Evolutionary conservation across 2,797 vertebrate genomes (phyloP).

Genomic region (Sarcophilus harrisii): DNA sequence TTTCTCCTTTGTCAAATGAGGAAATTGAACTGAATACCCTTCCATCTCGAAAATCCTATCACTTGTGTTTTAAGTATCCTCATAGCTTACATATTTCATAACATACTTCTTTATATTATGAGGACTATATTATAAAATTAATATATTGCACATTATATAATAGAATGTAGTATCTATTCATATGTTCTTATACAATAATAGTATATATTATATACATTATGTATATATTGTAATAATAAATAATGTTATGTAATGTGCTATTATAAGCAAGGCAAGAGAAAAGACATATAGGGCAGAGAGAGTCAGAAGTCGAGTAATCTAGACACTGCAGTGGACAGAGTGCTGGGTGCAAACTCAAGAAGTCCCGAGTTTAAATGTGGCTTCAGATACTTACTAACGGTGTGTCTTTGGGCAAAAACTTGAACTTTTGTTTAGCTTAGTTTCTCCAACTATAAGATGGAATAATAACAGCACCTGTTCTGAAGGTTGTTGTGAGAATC

Average conservation of each 20-base stretch:
- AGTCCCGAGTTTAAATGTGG: neutral
- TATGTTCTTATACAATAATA: neutral
- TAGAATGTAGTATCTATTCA: neutral
- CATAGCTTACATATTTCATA: neutral
- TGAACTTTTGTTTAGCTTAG: neutral
- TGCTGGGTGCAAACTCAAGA: neutral
- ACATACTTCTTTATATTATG: neutral
- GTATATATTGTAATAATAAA: neutral
- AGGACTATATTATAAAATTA: neutral
- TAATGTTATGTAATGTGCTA: neutral
- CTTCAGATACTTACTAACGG: neutral
- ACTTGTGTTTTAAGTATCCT: neutral
- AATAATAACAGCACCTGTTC: neutral
- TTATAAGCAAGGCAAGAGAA: neutral
- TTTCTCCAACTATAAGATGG: neutral
- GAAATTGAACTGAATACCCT: neutral
- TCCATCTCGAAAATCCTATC: neutral
- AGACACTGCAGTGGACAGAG: neutral
- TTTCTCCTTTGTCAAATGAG: neutral
- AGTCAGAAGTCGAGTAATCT: neutral
- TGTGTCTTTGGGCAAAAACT: neutral
- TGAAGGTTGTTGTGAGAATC: neutral
- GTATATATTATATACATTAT: neutral
- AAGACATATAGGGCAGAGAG: neutral
- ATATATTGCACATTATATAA: neutral